Conservation (phyloP, 2,797 vertebrate genomes). For the Salmo trutta region DNA sequence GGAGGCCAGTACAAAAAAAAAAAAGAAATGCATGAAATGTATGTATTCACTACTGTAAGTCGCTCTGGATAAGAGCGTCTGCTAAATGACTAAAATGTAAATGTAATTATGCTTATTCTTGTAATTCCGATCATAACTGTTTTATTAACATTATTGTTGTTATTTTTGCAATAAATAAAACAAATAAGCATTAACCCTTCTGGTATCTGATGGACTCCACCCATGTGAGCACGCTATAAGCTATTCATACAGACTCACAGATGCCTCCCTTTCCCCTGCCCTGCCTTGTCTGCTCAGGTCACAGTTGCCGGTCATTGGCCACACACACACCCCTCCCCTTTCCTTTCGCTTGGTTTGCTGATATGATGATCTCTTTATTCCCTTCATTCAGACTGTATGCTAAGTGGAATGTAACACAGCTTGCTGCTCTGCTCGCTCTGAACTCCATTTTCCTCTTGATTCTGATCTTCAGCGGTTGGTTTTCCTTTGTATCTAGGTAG, state of each 20-base stretch:
- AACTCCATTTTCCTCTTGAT: neutral
- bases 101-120: no score
- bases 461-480: neutral
- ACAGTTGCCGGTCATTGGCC: neutral
- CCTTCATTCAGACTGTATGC: neutral
- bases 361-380: neutral
- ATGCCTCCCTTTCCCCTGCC: neutral
- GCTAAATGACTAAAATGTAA: no score
- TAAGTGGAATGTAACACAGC: neutral
- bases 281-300: neutral
- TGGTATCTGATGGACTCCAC: neutral
- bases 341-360: neutral
- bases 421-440: neutral
- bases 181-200: no score
- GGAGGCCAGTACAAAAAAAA: no score
- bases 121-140: no score
- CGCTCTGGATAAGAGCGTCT: no score
- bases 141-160: no score
- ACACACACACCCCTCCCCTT: neutral
- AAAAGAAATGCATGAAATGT: no score
- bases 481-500: neutral
- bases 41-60: no score
- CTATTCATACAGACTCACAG: conserved; percentile 2
- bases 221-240: neutral
- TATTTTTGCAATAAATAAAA: no score